These are phyloP conservation scores for Hyperoodon ampullatus DNA, from an alignment of 2,113 vertebrate species.

Conservation along the genomic window DNA sequence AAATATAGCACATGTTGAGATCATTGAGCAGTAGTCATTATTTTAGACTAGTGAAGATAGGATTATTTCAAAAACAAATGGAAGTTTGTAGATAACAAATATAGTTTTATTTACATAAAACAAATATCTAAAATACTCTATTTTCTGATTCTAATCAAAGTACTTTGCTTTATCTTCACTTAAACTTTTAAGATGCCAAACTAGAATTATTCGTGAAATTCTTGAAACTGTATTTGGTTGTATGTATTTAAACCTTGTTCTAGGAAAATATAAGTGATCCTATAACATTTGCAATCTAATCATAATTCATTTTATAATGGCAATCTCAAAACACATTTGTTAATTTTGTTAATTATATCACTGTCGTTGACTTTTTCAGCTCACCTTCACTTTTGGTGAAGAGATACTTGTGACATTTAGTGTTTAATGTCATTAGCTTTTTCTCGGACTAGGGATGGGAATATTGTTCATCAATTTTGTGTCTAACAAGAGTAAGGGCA, in stretches of 20 bases:
- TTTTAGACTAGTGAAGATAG: not conserved
- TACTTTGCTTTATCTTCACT: slow-evolving; percentile 25
- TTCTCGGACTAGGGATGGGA: slow-evolving; percentile 41
- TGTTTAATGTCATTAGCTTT: slow-evolving; percentile 73
- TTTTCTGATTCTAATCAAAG: not conserved
- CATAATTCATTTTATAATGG: slow-evolving; percentile 45
- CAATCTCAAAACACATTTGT: slow-evolving; percentile 56
- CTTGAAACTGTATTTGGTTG: not conserved
- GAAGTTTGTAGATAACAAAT: not conserved
- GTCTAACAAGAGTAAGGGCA: not conserved
- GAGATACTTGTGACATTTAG: slow-evolving; percentile 74
- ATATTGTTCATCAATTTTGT: slow-evolving; percentile 47
- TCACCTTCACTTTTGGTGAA: slow-evolving; percentile 65
- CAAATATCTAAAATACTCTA: not conserved
- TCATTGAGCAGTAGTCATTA: not conserved
- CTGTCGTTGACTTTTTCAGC: slow-evolving; percentile 72
- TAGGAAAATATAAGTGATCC: slow-evolving; percentile 54
- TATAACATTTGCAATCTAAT: slow-evolving; percentile 62
- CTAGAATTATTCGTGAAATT: slow-evolving; percentile 52
- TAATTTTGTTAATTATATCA: slow-evolving; percentile 72
- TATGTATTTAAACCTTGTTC: slow-evolving; percentile 34
- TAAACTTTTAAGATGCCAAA: not conserved
- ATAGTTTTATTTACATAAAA: not conserved
- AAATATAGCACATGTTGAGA: not conserved
- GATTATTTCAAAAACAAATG: not conserved